A percentile compares a stretch with the other conserved stretches of the same genome.
Evolutionary conservation across 2,888 invertebrate genomes (phyloP).

Genomic region (Trissoscelio sp.): DNA sequence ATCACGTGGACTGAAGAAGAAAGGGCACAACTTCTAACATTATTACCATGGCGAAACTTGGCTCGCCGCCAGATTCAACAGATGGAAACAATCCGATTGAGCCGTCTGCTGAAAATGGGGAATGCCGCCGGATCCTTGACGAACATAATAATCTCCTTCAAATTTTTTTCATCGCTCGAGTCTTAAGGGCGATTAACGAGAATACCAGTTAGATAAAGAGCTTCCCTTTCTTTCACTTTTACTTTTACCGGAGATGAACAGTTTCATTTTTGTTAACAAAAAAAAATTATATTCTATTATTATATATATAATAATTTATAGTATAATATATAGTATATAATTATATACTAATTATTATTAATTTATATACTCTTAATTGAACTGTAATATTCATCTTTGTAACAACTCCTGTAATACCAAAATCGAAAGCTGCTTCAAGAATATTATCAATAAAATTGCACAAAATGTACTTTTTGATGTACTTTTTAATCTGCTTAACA

Average conservation of each 20-base stretch:
- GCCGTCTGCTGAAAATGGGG: slow-evolving; percentile 60
- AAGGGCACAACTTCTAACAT: slow-evolving; percentile 71
- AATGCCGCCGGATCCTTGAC: slow-evolving; percentile 51
- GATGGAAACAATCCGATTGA: slow-evolving; percentile 77
- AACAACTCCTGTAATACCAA: no score
- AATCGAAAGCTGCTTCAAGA: no score
- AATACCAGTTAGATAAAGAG: slow-evolving; percentile 28
- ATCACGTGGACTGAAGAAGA: slow-evolving; percentile 67
- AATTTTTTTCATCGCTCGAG: slow-evolving; percentile 47
- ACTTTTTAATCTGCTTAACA: slow-evolving; percentile 13
- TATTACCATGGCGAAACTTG: slow-evolving; percentile 74
- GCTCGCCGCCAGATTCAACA: slow-evolving; percentile 78
- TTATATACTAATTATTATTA: no score
- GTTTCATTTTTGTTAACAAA: slow-evolving; percentile 15
- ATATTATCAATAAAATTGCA: background rate
- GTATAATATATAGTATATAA: no score
- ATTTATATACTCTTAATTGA: no score
- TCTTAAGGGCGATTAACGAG: slow-evolving; percentile 48
- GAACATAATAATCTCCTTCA: slow-evolving; percentile 62
- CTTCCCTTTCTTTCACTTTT: slow-evolving; percentile 3
- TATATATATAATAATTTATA: no score
- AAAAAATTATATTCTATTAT: no score
- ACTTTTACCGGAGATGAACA: background rate
- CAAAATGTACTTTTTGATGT: background rate
- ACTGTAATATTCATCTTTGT: no score